Evolutionary conservation across 2,113 vertebrate genomes (phyloP), one percentile per base, ranked within the genome.

Genomic region (Oxyura jamaicensis): DNA sequence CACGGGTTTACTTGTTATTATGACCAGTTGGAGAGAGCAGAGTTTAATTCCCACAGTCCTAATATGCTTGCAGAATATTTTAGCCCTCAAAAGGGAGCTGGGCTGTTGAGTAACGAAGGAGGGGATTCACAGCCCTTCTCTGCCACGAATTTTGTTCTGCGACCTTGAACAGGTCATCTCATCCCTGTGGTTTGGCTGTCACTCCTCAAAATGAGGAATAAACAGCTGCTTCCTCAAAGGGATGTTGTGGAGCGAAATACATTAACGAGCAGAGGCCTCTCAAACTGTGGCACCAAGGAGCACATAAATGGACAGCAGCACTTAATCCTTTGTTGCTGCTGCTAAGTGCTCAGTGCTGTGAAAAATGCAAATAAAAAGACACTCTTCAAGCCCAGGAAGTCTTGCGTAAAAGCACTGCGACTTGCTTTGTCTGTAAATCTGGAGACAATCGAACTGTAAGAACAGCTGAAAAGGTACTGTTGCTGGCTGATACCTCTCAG

Each of bases 311-410:
- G 76, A 42, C 52, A 88, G 91, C 2, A 75, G 31, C 18, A 42
- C 60, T 90, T 36, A 36, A 35, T 59, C n/a, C 59, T 91, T 83
- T 67, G 46, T 81, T 94, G 68, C 46, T 83, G 68, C 59, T 86
- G 60, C 58, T 56, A 76, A 86, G 62, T 83, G 86, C 76, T 82
- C 77, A 62, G 11, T 60, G 73, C 81, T 93, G 67, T 94, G 87
- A 83, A 94, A 91, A 85, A 94, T 67, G 72, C 55, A 88, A 83
- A 83, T 95, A 59, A 28, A 83, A 95, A 88, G 46, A 71, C 11
- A 33, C 8, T 46, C 19, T 66, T n/a, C n/a, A 33, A 71, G 83
- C 46, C 62, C 65, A 67, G 73, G 36, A 86, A 83, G 11, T 31
- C 63, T 63, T 74, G 78, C 15, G 41, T 31, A 77, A 94, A 83